Conservation (phyloP, 2,888 invertebrate species). For the Orchesellides sinensis region DNA sequence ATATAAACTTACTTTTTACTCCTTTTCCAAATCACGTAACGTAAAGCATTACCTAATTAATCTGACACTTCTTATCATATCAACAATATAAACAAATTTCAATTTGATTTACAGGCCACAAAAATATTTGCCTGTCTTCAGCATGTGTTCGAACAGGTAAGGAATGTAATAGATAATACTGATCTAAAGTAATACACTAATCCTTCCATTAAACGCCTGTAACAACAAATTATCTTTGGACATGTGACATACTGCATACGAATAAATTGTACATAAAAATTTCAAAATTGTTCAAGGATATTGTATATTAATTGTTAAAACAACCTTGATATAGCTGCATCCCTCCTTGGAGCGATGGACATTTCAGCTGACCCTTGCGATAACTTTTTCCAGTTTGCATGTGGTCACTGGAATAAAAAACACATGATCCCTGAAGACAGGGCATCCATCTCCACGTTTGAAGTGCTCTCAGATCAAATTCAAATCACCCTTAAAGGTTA, state of each 20-base stretch:
- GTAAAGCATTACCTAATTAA: too few species aligned
- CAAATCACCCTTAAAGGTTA: slow-evolving; percentile 86
- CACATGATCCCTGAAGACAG: slow-evolving; percentile 92
- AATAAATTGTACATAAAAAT: too few species aligned
- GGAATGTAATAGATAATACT: too few species aligned
- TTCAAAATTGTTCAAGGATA: too few species aligned
- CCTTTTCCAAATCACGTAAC: too few species aligned
- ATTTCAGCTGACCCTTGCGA: slow-evolving; percentile 86
- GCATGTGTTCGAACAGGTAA: slow-evolving; percentile 83
- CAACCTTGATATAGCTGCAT: too few species aligned
- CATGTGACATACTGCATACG: too few species aligned
- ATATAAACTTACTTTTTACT: too few species aligned
- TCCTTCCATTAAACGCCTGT: too few species aligned
- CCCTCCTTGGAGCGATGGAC: slow-evolving; percentile 89
- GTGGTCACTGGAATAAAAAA: slow-evolving; percentile 91
- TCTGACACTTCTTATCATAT: too few species aligned
- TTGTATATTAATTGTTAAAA: too few species aligned
- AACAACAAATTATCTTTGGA: too few species aligned
- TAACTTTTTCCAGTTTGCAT: slow-evolving; percentile 92
- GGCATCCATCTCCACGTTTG: slow-evolving; percentile 90
- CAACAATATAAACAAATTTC: neutral
- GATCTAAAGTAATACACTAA: neutral
- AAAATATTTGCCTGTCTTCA: slow-evolving; percentile 80
- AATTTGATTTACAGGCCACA: slow-evolving; percentile 64
- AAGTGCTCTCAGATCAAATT: slow-evolving; percentile 89